Base-by-base conservation (phyloP, 2,888 invertebrate species). In the Synanthedon myopaeformis region DNA sequence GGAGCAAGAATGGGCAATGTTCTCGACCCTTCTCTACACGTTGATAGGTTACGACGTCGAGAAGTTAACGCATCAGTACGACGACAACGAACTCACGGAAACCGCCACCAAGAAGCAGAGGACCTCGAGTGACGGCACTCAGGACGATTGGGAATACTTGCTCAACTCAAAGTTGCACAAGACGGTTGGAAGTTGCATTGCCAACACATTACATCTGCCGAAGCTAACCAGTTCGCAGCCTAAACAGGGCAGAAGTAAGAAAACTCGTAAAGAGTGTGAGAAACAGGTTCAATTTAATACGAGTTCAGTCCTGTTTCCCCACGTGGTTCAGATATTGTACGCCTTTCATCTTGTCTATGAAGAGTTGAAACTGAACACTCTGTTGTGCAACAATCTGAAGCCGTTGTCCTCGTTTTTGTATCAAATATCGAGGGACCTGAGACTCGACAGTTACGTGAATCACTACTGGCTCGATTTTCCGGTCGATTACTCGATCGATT, bases 401-500 rank as follows among this genome's bases (percentile, higher is more conserved):
- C 88, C 91, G 0, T 70, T 97, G 48, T 93, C 92, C 0, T 70
- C 82, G 59, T 90, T 96, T 55, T 77, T 97, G 42, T 91, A 93
- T 68, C 94, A 93, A 69, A 72, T 97, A 49, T 89, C 96, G 0
- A 89, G 89, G 49, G 96, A 97, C 80, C 88, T 97, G 64, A 89
- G 91, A 54, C 82, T 95, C 54, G 83, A 89, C 1, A 80, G 89
- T 28, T 97, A 95, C 65, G 88, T 91, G 1, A 90, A 93, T 61
- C 93, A 95, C 74, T 98, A 98, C 72, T 93, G 94, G 88, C 81
- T 94, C 59, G 97, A 97, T 80, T 96, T 92, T 67, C 96, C 97
- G 0, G 74, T 83, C 2, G 79, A 91, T 10, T 91, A 90, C 60
- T 69, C 72, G 14, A 63, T 89, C 52, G 83, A 82, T 52, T 69